These are phyloP conservation scores for Indicator indicator DNA, from an alignment of 2,113 vertebrate species.

Conservation along the genomic window DNA sequence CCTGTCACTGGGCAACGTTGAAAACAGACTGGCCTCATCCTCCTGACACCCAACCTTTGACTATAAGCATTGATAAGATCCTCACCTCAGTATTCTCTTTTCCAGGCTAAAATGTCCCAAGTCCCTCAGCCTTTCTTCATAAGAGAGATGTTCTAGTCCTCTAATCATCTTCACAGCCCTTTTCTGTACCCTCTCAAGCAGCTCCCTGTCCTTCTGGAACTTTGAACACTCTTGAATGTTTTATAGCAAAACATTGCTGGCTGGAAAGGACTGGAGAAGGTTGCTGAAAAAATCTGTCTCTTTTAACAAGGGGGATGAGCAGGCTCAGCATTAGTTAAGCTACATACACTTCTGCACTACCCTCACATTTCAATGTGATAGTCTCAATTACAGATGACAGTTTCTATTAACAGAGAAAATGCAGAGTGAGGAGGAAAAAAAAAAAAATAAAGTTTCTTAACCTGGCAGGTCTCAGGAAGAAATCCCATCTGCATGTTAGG, in stretches of 20 bases:
- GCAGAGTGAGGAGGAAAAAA: background rate
- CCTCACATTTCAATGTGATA: background rate
- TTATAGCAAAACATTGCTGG: background rate
- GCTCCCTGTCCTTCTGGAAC: too few species aligned
- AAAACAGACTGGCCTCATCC: too few species aligned
- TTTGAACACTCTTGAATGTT: background rate
- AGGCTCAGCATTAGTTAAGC: background rate
- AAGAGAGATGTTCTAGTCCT: too few species aligned
- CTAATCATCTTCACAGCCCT: too few species aligned
- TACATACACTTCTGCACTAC: background rate
- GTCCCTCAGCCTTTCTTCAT: too few species aligned
- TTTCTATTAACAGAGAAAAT: background rate
- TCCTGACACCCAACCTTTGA: too few species aligned
- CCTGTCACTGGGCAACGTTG: too few species aligned
- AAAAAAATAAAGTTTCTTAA: background rate
- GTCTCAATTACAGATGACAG: constrained; percentile 47
- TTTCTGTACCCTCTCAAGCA: too few species aligned
- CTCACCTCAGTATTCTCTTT: too few species aligned
- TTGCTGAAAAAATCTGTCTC: background rate
- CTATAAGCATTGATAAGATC: too few species aligned
- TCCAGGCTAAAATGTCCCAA: too few species aligned
- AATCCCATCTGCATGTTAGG: background rate
- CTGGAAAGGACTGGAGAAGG: background rate
- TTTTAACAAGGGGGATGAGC: background rate
- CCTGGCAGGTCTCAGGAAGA: background rate